Percentiles rank a stretch among this genome's conserved stretches.
phyloP scores from a whole-genome alignment of 2,888 invertebrate species.

The Trichogramma evanescens region DNA sequence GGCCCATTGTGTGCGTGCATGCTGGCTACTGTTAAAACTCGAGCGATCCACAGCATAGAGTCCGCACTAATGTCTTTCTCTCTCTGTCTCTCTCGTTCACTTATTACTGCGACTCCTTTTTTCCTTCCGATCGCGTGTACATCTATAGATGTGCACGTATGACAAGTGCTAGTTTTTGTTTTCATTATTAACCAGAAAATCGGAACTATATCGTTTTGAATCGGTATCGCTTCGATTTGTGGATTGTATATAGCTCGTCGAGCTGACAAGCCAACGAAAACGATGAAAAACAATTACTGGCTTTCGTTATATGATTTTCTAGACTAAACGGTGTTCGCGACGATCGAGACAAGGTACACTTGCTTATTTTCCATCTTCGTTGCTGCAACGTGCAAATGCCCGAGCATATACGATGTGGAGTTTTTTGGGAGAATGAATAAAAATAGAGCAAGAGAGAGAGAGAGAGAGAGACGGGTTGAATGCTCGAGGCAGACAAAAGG shows the following conservation, averaged over 20 bases:
- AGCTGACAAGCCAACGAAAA: too few relatives aligned
- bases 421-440: constrained; percentile 7
- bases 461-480: not conserved
- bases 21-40: not conserved
- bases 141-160: not conserved
- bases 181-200: too few relatives aligned
- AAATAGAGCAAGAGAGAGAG: not conserved
- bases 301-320: too few relatives aligned
- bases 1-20: not conserved
- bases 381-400: too few relatives aligned
- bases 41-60: not conserved
- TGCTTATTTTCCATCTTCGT: too few relatives aligned
- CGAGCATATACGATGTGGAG: not conserved
- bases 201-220: too few relatives aligned
- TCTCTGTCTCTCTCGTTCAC: not conserved
- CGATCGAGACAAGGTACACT: too few relatives aligned
- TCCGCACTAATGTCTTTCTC: not conserved
- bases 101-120: not conserved
- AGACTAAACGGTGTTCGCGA: too few relatives aligned
- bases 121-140: not conserved
- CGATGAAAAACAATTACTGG: too few relatives aligned
- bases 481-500: not conserved
- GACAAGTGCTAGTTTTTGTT: not conserved
- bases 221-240: too few relatives aligned
- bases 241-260: too few relatives aligned